phyloP scores from a whole-genome alignment of 2,113 vertebrate genomes.

The Gobiocypris rarus region DNA sequence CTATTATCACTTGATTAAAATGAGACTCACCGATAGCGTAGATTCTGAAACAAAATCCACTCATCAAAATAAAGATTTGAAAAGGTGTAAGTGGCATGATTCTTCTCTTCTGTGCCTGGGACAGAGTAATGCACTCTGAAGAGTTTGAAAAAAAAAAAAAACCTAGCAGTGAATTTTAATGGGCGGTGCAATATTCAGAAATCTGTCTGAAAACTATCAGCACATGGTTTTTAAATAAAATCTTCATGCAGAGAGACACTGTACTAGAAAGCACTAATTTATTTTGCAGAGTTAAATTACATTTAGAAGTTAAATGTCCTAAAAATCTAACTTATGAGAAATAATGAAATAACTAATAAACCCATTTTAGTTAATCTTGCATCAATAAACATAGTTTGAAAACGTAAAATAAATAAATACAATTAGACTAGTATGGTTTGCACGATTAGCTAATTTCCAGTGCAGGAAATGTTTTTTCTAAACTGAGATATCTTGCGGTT shows the following conservation, averaged over 20 bases:
- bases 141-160: not conserved
- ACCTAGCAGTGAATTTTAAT: not conserved
- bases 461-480: constrained; percentile 11
- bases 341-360: not conserved
- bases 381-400: too few relatives aligned
- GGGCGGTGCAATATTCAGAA: constrained; percentile 22
- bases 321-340: not conserved
- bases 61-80: not conserved
- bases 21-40: not conserved
- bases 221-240: not conserved
- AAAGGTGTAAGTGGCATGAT: not conserved
- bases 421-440: not conserved
- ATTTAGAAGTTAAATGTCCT: not conserved
- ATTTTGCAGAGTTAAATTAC: not conserved
- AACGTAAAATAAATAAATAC: too few relatives aligned
- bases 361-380: not conserved
- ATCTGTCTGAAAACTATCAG: not conserved
- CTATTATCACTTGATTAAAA: not conserved
- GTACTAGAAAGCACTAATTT: not conserved
- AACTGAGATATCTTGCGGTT: constrained; percentile 2
- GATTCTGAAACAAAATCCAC: constrained; percentile 3
- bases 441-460: not conserved
- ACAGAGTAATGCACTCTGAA: not conserved
- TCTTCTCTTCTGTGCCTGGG: not conserved
- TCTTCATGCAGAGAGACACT: not conserved